Evolutionary conservation across 2,797 vertebrate species (phyloP).

Genomic region (Anas flavirostris): DNA sequence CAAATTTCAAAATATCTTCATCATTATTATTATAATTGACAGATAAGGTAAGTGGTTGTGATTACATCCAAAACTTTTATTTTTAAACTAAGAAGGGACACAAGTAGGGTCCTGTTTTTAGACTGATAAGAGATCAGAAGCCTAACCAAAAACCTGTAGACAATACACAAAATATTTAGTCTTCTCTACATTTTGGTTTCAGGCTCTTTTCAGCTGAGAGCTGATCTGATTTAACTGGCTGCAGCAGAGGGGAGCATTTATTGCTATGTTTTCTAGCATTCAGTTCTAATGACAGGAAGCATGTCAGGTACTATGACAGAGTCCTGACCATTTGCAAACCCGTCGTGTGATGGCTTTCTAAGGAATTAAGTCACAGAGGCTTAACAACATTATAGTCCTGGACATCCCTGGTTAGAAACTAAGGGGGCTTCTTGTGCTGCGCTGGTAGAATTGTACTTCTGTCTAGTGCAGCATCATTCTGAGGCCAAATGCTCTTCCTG

Average conservation of each 20-base stretch:
- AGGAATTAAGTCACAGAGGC: background rate
- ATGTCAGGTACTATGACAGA: background rate
- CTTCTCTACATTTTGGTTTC: background rate
- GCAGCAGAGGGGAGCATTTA: background rate
- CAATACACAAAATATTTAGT: background rate
- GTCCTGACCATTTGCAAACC: background rate
- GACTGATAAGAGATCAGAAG: background rate
- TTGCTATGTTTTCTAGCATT: background rate
- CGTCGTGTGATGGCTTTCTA: background rate
- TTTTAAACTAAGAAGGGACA: background rate
- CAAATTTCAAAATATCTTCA: conserved; percentile 20
- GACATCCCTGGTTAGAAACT: background rate
- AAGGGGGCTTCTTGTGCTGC: background rate
- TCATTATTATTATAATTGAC: background rate
- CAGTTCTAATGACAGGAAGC: background rate
- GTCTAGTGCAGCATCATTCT: background rate
- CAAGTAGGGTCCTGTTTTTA: background rate
- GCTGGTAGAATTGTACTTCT: background rate
- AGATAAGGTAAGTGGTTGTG: background rate
- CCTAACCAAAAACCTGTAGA: background rate
- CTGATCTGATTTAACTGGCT: background rate
- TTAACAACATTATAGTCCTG: background rate
- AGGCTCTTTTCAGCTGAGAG: background rate
- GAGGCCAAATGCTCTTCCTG: background rate
- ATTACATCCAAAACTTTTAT: background rate